Conservation (phyloP, 2,888 invertebrate species). For the Eurois occulta region DNA sequence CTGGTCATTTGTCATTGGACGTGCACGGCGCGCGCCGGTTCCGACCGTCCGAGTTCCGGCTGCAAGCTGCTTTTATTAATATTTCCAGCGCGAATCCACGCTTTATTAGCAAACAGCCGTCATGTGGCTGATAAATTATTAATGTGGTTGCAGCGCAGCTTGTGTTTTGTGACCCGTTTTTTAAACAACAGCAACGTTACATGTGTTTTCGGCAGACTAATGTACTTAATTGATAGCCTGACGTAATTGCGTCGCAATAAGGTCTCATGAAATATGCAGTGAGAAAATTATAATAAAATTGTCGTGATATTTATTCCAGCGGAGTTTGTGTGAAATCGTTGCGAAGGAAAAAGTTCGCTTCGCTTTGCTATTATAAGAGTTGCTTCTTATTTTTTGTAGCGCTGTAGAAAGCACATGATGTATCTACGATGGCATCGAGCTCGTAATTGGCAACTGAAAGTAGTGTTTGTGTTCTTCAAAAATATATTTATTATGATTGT, state of each 20-base stretch:
- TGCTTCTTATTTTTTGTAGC: constrained; percentile 47
- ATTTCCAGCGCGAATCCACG: constrained; percentile 89
- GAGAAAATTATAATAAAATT: constrained; percentile 54
- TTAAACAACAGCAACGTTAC: constrained; percentile 69
- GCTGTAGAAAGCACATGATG: constrained; percentile 49
- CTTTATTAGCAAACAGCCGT: constrained; percentile 91
- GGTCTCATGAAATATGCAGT: constrained; percentile 52
- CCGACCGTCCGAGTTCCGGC: constrained; percentile 83
- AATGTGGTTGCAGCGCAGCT: constrained; percentile 88
- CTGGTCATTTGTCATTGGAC: constrained; percentile 88
- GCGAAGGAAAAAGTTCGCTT: constrained; percentile 55
- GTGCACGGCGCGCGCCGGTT: constrained; percentile 72
- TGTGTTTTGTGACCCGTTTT: constrained; percentile 84
- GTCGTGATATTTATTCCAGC: constrained; percentile 56
- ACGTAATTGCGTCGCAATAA: constrained; percentile 47
- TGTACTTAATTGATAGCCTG: constrained; percentile 57
- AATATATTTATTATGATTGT: neutral
- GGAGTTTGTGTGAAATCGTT: constrained; percentile 49
- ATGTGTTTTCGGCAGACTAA: constrained; percentile 69
- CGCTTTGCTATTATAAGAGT: constrained; percentile 43
- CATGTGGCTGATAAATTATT: constrained; percentile 90
- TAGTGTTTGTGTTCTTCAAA: constrained; percentile 12
- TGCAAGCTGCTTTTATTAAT: constrained; percentile 90
- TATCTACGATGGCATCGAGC: constrained; percentile 36
- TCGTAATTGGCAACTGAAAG: constrained; percentile 46